Evolutionary conservation across 2,113 vertebrate genomes (phyloP).

Genomic region (Calonectris borealis): DNA sequence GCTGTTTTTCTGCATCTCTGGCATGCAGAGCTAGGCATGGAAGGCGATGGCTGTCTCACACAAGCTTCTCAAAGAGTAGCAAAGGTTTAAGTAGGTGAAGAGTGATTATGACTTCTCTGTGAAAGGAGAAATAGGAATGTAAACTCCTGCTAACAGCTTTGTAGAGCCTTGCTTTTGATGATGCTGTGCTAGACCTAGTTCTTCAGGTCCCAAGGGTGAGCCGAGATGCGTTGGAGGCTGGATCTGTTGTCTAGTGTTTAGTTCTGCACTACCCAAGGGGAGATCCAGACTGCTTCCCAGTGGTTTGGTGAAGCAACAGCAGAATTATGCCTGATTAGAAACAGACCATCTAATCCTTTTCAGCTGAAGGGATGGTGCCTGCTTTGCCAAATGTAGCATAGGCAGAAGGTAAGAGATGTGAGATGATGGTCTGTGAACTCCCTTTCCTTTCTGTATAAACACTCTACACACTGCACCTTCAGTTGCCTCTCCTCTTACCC

Average conservation of each 20-base stretch:
- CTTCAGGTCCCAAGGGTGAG: not conserved
- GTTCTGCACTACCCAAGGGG: not conserved
- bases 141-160: not conserved
- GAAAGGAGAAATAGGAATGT: not conserved
- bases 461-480: not conserved
- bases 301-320: not conserved
- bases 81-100: not conserved
- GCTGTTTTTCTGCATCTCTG: accelerated
- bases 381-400: not conserved
- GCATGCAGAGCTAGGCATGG: not conserved
- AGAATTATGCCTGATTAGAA: not conserved
- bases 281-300: not conserved
- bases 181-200: not conserved
- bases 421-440: not conserved
- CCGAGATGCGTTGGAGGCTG: not conserved
- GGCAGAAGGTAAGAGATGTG: not conserved
- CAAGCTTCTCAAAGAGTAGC: not conserved
- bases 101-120: not conserved
- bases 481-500: not conserved
- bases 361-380: not conserved
- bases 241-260: not conserved
- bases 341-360: not conserved
- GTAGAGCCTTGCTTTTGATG: not conserved
- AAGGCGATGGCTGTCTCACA: not conserved
- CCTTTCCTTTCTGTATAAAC: not conserved